phyloP scores from a whole-genome alignment of 2,888 invertebrate genomes.

The Carpatolechia fugitivella region DNA sequence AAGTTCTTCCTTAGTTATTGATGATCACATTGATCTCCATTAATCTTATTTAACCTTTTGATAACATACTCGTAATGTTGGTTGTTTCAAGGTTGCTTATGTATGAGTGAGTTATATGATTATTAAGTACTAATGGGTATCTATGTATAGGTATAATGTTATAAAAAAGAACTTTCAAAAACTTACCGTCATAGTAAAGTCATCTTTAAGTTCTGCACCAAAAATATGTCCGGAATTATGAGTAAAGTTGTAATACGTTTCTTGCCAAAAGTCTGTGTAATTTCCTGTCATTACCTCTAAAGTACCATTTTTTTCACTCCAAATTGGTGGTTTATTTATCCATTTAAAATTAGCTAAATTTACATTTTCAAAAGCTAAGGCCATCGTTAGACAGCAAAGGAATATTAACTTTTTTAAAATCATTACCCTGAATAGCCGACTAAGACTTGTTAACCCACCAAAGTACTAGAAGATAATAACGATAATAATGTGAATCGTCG shows the following conservation, averaged over 20 bases:
- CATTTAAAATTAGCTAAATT: slow-evolving; percentile 44
- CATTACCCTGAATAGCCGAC: not conserved
- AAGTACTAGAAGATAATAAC: too few relatives aligned
- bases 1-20: too few relatives aligned
- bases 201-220: slow-evolving; percentile 45
- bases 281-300: slow-evolving; percentile 49
- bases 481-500: not conserved
- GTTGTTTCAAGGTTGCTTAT: too few relatives aligned
- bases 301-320: slow-evolving; percentile 34
- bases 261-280: slow-evolving; percentile 64
- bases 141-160: too few relatives aligned
- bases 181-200: slow-evolving; percentile 55
- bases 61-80: too few relatives aligned
- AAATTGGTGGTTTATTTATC: slow-evolving; percentile 55
- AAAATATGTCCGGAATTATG: slow-evolving; percentile 55
- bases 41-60: too few relatives aligned
- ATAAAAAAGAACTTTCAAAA: not conserved
- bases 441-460: too few relatives aligned
- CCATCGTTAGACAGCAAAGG: not conserved
- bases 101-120: too few relatives aligned
- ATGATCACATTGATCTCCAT: too few relatives aligned
- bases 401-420: not conserved
- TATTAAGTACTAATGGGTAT: too few relatives aligned
- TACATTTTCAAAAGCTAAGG: slow-evolving; percentile 15
- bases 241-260: slow-evolving; percentile 54